Evolutionary conservation across 2,888 invertebrate species (phyloP).

Genomic region (Lithodes maja): DNA sequence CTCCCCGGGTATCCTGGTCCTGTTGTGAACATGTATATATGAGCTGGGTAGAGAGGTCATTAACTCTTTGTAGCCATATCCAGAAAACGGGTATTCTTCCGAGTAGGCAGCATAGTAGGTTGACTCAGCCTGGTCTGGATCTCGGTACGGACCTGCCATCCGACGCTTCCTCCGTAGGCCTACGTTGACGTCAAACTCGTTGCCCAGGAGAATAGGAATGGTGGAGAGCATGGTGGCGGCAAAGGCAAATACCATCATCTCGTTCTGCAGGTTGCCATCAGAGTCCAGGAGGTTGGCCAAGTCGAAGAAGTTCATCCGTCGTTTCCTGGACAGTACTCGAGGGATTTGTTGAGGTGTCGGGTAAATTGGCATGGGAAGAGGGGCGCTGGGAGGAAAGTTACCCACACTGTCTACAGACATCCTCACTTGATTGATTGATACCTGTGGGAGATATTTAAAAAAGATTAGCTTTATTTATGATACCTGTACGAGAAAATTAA

Average conservation of each 20-base stretch:
- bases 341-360: background rate
- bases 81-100: slow-evolving; percentile 13
- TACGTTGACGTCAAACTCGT: slow-evolving; percentile 68
- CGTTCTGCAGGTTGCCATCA: slow-evolving; percentile 69
- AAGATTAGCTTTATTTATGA: too few relatives aligned
- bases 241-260: slow-evolving; percentile 69
- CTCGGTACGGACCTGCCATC: slow-evolving; percentile 11
- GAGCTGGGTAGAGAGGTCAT: slow-evolving; percentile 34
- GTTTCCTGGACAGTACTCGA: slow-evolving; percentile 29
- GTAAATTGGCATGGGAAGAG: background rate
- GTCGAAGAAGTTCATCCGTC: slow-evolving; percentile 61
- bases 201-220: slow-evolving; percentile 68
- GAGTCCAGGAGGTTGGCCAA: slow-evolving; percentile 65
- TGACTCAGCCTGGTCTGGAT: background rate
- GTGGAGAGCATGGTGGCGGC: slow-evolving; percentile 69
- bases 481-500: too few relatives aligned
- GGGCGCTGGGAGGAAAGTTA: background rate
- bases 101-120: slow-evolving; percentile 25
- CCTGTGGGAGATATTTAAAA: too few relatives aligned
- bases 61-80: slow-evolving; percentile 35
- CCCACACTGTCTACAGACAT: background rate
- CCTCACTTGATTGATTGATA: too few relatives aligned
- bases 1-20: background rate
- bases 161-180: slow-evolving; percentile 53
- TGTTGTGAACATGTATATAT: slow-evolving; percentile 15